phyloP scores from a whole-genome alignment of 2,888 invertebrate species.

The Pelosia muscerda region DNA sequence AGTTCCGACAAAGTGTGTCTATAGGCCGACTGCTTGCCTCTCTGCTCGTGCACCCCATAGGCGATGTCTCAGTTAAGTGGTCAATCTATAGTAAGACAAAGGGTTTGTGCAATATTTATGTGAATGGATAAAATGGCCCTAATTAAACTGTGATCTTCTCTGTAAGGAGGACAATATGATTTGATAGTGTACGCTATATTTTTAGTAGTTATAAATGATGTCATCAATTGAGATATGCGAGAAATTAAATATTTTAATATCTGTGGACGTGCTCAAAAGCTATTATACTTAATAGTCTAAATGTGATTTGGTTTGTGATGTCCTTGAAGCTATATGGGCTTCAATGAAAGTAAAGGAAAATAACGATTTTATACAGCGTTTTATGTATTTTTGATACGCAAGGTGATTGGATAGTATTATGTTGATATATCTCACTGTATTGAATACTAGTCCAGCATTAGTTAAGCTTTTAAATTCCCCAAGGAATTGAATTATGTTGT shows the following conservation, averaged over 20 bases:
- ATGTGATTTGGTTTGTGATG: slow-evolving; percentile 37
- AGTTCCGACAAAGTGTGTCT: slow-evolving; percentile 13
- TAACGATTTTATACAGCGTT: slow-evolving; percentile 37
- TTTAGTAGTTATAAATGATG: slow-evolving; percentile 38
- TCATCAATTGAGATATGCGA: slow-evolving; percentile 42
- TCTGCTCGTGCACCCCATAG: too few species aligned
- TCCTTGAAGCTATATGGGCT: slow-evolving; percentile 31
- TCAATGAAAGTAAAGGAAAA: slow-evolving; percentile 36
- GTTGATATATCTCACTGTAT: slow-evolving; percentile 65
- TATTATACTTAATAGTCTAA: slow-evolving; percentile 58
- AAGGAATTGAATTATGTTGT: slow-evolving; percentile 47
- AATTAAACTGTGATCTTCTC: slow-evolving; percentile 82
- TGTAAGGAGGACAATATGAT: slow-evolving; percentile 66
- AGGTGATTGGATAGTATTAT: slow-evolving; percentile 57
- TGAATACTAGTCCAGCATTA: slow-evolving; percentile 78
- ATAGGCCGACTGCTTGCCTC: too few species aligned
- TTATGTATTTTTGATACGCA: slow-evolving; percentile 55
- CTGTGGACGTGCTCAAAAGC: slow-evolving; percentile 65
- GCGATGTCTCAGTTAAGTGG: too few species aligned
- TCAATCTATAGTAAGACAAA: slow-evolving; percentile 22
- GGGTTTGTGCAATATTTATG: slow-evolving; percentile 59
- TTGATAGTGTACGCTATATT: slow-evolving; percentile 46
- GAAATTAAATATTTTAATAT: slow-evolving; percentile 47
- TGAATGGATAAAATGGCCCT: slow-evolving; percentile 62
- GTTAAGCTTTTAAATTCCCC: slow-evolving; percentile 58